Percentiles rank a stretch among this genome's conserved stretches.
Conservation (phyloP, 1,140 invertebrate species). For the Drosophila burlai region DNA sequence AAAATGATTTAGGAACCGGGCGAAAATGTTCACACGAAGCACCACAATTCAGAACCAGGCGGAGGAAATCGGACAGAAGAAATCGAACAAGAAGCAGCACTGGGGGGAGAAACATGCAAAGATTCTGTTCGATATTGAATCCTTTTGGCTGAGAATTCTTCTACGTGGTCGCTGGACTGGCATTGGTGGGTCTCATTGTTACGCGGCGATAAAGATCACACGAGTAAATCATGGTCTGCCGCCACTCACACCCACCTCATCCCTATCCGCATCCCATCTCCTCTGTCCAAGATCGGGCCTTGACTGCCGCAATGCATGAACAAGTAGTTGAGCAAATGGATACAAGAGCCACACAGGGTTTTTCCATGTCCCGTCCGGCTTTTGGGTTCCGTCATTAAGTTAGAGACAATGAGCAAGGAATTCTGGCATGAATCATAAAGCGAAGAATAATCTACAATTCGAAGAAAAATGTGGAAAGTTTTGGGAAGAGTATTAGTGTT, state of each 20-base stretch:
- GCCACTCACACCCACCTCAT: slow-evolving; percentile 35
- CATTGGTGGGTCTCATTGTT: slow-evolving; percentile 69
- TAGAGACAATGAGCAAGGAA: slow-evolving; percentile 16
- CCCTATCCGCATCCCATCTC: slow-evolving; percentile 9
- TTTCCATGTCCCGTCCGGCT: slow-evolving; percentile 12
- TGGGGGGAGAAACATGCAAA: slow-evolving; percentile 49
- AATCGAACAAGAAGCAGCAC: slow-evolving; percentile 48
- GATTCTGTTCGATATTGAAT: slow-evolving; percentile 55
- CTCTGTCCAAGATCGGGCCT: slow-evolving; percentile 18
- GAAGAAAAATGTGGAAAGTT: no score
- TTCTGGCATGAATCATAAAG: no score
- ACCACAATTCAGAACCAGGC: slow-evolving; percentile 37
- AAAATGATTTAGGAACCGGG: slow-evolving; percentile 81
- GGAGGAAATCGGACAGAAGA: slow-evolving; percentile 18
- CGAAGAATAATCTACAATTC: no score
- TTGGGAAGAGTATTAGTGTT: no score
- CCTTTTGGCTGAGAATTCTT: slow-evolving; percentile 76
- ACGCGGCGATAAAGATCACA: slow-evolving; percentile 72
- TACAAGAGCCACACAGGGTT: slow-evolving; percentile 55
- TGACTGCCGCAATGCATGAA: slow-evolving; percentile 69
- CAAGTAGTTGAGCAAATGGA: slow-evolving; percentile 81
- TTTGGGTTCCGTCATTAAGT: slow-evolving; percentile 9
- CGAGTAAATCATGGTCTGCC: slow-evolving; percentile 74
- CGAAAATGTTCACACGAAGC: slow-evolving; percentile 80
- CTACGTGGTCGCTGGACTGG: slow-evolving; percentile 38